Evolutionary conservation across 1,140 invertebrate species (phyloP), one percentile per base, ranked within the genome.

Genomic region (Leucophenga varia): DNA sequence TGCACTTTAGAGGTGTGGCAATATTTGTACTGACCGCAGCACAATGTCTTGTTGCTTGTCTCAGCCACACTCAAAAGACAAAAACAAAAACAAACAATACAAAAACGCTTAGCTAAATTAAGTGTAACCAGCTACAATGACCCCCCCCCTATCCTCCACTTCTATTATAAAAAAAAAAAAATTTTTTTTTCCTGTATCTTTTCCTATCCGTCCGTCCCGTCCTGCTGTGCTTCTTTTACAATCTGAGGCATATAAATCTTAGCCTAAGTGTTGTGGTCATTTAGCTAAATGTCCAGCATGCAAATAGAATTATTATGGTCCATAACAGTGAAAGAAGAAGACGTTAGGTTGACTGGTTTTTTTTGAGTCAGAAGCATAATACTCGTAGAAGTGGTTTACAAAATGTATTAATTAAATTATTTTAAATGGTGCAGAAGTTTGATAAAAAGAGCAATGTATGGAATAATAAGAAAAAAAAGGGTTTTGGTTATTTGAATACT

Each of bases 221-320:
- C n/a, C n/a, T n/a, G n/a, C n/a, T 34, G 42, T 32, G 20, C 25
- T 54, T 44, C 49, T 46, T 49, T 45, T 49, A 54, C 22, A 25
- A 22, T 38, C 21, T 12, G 30, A 41, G 22, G 55, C 55, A 57
- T 45, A 57, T 58, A 58, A 58, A 58, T 58, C 56, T 58, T 57
- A 47, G 49, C 56, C 63, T 67, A 67, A 67, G 63, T 67, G 63
- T 65, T 65, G 61, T 67, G 63, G 63, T 55, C 63, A 67, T 67
- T 67, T 67, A 67, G 63, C 59, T 63, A 67, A 67, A 25, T 25
- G 22, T 25, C 10, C 22, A 25, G 22, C 63, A 67, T 56, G 48
- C 49, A 63, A 63, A 67, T 65, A 25, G 22, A 25, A 25, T 25
- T 25, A 25, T 61, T 59, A 55, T 56, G 44, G 39, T 41, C 46